These are phyloP conservation scores for Peribatodes rhomboidaria DNA, from an alignment of 2,888 invertebrate genomes.

Conservation along the genomic window DNA sequence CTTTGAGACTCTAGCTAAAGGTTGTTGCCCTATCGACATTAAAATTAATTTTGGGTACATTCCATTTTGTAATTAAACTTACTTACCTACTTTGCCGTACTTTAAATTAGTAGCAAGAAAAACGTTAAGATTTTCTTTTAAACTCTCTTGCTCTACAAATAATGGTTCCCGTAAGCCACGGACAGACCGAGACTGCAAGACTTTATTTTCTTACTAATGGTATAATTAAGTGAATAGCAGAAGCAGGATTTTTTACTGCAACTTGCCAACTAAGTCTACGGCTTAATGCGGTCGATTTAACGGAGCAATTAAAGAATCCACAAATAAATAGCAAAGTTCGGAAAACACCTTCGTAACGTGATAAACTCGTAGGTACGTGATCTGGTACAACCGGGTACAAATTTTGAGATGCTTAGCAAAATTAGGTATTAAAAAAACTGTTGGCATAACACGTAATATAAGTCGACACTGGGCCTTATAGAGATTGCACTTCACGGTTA, in stretches of 20 bases:
- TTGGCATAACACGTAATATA: too few species aligned
- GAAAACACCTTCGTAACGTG: background rate
- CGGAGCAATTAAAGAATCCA: conserved; percentile 1
- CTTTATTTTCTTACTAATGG: conserved; percentile 39
- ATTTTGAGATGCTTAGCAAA: too few species aligned
- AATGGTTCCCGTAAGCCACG: conserved; percentile 26
- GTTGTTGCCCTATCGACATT: too few species aligned
- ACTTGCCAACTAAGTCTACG: conserved; percentile 7
- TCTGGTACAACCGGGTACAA: too few species aligned
- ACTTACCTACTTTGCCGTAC: too few species aligned
- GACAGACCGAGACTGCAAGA: conserved; percentile 12
- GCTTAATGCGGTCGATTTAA: conserved; percentile 14
- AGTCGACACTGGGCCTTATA: too few species aligned
- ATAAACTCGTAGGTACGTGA: too few species aligned
- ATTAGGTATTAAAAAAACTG: too few species aligned
- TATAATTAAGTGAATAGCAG: conserved; percentile 36
- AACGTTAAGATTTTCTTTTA: conserved; percentile 4
- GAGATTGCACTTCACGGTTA: too few species aligned
- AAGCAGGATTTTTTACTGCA: conserved; percentile 26
- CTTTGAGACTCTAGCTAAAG: too few species aligned
- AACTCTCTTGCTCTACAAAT: conserved; percentile 17
- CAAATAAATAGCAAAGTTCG: background rate
- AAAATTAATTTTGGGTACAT: too few species aligned
- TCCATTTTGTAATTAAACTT: too few species aligned
- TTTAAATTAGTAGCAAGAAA: conserved; percentile 22